Evolutionary conservation across 2,888 invertebrate genomes (phyloP).

Genomic region (Isotomurus palustris): DNA sequence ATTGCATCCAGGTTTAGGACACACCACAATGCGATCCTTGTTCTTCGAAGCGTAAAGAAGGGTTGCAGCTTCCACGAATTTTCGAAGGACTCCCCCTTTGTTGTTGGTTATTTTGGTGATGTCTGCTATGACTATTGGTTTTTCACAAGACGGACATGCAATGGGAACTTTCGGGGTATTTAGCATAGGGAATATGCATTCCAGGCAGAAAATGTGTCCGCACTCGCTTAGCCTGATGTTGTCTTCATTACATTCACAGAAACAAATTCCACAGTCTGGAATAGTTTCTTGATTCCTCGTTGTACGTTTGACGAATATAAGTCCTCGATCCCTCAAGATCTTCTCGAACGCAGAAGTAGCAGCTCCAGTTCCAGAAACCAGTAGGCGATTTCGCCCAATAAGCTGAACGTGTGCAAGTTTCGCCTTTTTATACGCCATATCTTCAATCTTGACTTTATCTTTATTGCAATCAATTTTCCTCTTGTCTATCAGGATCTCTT

Average conservation of each 20-base stretch:
- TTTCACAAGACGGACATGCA: constrained; percentile 11
- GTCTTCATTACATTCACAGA: neutral
- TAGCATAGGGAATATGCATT: constrained; percentile 20
- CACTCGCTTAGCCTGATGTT: neutral
- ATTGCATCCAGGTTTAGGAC: constrained; percentile 9
- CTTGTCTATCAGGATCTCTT: neutral
- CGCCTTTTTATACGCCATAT: neutral
- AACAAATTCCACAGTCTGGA: constrained; percentile 9
- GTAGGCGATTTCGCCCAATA: constrained; percentile 2
- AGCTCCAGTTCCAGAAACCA: constrained; percentile 5
- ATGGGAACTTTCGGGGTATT: constrained; percentile 10
- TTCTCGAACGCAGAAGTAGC: neutral
- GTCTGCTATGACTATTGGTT: constrained; percentile 6
- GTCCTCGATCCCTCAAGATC: neutral
- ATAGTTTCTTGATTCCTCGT: neutral
- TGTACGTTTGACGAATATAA: neutral
- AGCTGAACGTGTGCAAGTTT: neutral
- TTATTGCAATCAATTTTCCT: neutral
- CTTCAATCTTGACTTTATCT: neutral
- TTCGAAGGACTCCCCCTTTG: neutral
- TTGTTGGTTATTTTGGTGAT: constrained; percentile 6
- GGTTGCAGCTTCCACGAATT: constrained; percentile 7
- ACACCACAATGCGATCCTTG: neutral
- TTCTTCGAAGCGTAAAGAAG: neutral
- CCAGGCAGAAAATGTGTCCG: constrained; percentile 13